Base-by-base conservation (phyloP, 2,888 invertebrate species). In the Drosophila formosana region DNA sequence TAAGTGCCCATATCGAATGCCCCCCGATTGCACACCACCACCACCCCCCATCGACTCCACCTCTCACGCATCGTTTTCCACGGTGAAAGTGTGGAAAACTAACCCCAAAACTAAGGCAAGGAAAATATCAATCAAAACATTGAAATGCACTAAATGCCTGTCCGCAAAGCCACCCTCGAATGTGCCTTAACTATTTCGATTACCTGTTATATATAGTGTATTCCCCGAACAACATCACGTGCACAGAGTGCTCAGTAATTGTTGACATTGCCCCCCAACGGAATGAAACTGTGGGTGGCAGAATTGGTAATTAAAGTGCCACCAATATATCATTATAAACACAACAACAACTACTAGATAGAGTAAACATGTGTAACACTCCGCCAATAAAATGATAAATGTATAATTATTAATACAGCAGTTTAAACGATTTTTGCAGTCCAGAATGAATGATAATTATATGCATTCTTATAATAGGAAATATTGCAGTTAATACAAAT, bases 1-100 rank as follows among this genome's bases (percentile, higher is more conserved):
- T 95, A 91, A 93, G 94, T 92, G 78, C 9, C 37, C 65, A 64
- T 32, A 53, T 43, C 52, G 39, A 57, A 74, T 60, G 8, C 32
- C 32, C 30, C 43, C 37, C 34, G 18, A 18, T 18, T 18, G 2
- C 18, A 18, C 18, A 32, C 34, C 34, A 9, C 9, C 11, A 37
- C 5, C 37, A 37, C 37, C 37, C n/a, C n/a, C 37, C 11, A 37
- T 37, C 37, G n/a, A 4, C n/a, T 11, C 4, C 37, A 37, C 18
- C 18, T 5, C n/a, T 23, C 37, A n/a, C 37, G 25, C 37, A 13
- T 4, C 32, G 5, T 4, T 37, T 8, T 7, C 41, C 41, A 41
- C 13, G 58, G 72, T 67, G 69, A 78, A 82, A 75, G 80, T 80
- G 9, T 11, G 39, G 23, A 25, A 57, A 57, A 71, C 57, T 43